phyloP scores from a whole-genome alignment of 2,888 invertebrate species.

The Tipula confusa region DNA sequence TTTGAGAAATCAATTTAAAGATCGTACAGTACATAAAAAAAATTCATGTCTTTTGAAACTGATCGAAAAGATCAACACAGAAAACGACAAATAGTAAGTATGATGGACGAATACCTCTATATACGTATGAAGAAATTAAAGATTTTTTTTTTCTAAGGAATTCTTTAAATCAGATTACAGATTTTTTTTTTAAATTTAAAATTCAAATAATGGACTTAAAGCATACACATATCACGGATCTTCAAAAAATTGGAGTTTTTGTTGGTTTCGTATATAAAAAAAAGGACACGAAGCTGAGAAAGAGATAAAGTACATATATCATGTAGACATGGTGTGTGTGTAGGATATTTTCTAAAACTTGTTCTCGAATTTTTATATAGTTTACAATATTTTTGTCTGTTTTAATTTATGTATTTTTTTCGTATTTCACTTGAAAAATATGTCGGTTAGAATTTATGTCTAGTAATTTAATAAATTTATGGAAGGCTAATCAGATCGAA shows the following conservation, averaged over 20 bases:
- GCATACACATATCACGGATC: neutral
- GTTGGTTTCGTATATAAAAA: neutral
- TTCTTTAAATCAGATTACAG: neutral
- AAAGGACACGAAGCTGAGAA: neutral
- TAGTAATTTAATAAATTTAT: slow-evolving; percentile 20
- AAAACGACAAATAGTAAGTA: neutral
- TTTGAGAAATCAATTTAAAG: neutral
- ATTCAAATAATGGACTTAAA: neutral
- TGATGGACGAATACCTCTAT: neutral
- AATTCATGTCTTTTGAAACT: neutral
- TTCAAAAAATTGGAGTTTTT: neutral
- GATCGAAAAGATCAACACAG: neutral
- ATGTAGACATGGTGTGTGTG: neutral
- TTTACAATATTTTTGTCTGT: neutral
- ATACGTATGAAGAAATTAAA: neutral
- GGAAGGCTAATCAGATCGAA: neutral
- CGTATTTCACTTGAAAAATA: neutral
- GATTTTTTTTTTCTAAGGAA: neutral
- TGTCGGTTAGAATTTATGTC: slow-evolving; percentile 12
- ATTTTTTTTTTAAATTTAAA: neutral
- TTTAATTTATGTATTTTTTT: slow-evolving; percentile 14
- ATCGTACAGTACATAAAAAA: neutral
- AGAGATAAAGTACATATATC: neutral
- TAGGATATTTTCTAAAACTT: neutral
- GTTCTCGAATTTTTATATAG: neutral